Conservation (phyloP, 1,140 invertebrate species). For the Vanessa tameamea region DNA sequence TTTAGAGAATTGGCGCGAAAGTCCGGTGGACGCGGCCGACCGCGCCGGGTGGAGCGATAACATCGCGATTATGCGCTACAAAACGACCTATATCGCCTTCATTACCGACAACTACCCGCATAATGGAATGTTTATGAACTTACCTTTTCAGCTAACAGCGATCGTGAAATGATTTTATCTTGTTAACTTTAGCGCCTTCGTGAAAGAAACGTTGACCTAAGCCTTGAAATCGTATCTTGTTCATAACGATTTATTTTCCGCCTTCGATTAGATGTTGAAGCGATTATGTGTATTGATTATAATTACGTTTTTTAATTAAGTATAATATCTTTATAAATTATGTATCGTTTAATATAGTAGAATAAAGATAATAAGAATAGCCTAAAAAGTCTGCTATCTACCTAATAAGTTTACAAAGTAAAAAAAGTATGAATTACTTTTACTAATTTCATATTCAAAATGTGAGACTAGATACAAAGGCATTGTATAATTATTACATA, state of each 20-base stretch:
- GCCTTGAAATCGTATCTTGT: background rate
- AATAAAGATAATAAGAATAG: too few species aligned
- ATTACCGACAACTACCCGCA: conserved; percentile 62
- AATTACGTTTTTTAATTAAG: background rate
- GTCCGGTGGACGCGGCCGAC: conserved; percentile 43
- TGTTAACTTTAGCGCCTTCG: conserved; percentile 28
- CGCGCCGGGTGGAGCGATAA: conserved; percentile 54
- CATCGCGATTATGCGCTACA: conserved; percentile 75
- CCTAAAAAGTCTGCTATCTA: too few species aligned
- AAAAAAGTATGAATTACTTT: too few species aligned
- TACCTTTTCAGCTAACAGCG: conserved; percentile 36
- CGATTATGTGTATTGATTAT: background rate
- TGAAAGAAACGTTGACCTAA: conserved; percentile 13
- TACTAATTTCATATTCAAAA: too few species aligned
- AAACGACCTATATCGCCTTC: conserved; percentile 72
- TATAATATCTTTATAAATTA: background rate
- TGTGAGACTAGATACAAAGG: background rate
- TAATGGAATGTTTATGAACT: conserved; percentile 62
- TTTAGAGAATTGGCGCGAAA: conserved; percentile 45
- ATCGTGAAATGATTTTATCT: conserved; percentile 35
- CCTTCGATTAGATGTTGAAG: background rate
- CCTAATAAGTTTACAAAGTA: too few species aligned
- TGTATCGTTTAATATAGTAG: too few species aligned
- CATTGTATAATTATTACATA: conserved; percentile 3
- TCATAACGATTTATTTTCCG: background rate